Percentiles rank a stretch among this genome's conserved stretches.
phyloP scores from a whole-genome alignment of 2,113 vertebrate species.

The Mobula birostris region DNA sequence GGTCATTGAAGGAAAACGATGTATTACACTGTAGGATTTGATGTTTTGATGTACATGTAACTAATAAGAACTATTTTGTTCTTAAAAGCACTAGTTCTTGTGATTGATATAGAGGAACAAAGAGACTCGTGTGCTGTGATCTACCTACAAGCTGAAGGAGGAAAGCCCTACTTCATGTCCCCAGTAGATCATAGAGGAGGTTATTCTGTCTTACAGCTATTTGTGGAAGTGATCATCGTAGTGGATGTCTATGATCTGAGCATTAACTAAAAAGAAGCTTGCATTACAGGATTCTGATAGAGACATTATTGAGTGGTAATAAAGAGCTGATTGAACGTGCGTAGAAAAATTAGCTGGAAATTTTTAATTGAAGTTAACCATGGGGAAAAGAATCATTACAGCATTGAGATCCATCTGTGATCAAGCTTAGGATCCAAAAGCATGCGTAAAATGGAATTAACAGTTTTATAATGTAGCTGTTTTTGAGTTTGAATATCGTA shows the following conservation, averaged over 20 bases:
- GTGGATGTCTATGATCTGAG: neutral
- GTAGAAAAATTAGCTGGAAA: neutral
- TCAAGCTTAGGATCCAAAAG: constrained; percentile 6
- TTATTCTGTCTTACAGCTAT: neutral
- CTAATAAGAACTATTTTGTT: no score
- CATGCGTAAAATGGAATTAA: constrained; percentile 14
- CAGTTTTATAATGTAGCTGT: constrained; percentile 26
- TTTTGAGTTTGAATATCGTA: neutral
- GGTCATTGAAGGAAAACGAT: no score
- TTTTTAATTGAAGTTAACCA: constrained; percentile 31
- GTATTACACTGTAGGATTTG: no score
- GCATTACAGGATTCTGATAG: neutral
- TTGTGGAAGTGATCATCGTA: neutral
- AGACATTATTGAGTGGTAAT: constrained; percentile 24
- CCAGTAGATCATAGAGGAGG: neutral
- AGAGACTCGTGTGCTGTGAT: neutral
- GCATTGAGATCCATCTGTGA: constrained; percentile 19
- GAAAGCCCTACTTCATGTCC: neutral
- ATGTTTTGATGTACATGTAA: no score
- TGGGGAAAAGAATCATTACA: constrained; percentile 28
- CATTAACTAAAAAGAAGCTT: neutral
- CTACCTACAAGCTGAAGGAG: neutral
- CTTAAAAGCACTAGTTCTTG: neutral
- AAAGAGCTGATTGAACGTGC: constrained; percentile 29
- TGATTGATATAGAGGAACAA: neutral